A percentile compares a stretch with the other conserved stretches of the same genome.
Conservation (phyloP, 2,888 invertebrate species). For the Pardosa pseudoannulata region DNA sequence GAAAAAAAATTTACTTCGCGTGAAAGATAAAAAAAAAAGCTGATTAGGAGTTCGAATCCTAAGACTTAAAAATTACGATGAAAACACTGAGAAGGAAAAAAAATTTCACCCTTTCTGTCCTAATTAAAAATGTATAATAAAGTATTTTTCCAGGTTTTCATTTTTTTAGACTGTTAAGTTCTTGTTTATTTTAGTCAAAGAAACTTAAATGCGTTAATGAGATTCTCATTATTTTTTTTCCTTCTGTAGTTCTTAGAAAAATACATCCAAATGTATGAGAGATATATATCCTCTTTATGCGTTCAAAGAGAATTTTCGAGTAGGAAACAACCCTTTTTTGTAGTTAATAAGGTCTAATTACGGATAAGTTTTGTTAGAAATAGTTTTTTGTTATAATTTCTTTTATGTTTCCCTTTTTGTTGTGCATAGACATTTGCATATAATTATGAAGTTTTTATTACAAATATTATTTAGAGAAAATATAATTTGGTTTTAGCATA, state of each 20-base stretch:
- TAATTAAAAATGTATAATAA: conserved; percentile 5
- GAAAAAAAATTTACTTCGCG: background rate
- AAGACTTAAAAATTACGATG: background rate
- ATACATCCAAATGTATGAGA: too few species aligned
- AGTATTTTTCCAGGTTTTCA: background rate
- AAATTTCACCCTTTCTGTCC: background rate
- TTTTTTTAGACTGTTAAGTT: background rate
- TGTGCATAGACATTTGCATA: too few species aligned
- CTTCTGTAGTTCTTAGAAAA: too few species aligned
- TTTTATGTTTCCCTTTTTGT: too few species aligned
- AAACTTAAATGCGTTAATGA: background rate
- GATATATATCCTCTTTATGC: too few species aligned
- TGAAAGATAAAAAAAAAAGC: background rate
- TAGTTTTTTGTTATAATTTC: background rate
- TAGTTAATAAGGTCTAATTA: too few species aligned
- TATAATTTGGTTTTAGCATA: too few species aligned
- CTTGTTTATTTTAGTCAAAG: background rate
- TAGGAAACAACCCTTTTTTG: background rate
- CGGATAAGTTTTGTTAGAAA: background rate
- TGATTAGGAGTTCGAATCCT: background rate
- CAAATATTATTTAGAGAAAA: too few species aligned
- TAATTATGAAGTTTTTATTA: too few species aligned
- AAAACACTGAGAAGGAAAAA: background rate
- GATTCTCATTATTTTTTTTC: background rate
- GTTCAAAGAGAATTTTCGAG: background rate